Conservation (phyloP, 2,797 vertebrate species). For the Acanthurus tractus region DNA sequence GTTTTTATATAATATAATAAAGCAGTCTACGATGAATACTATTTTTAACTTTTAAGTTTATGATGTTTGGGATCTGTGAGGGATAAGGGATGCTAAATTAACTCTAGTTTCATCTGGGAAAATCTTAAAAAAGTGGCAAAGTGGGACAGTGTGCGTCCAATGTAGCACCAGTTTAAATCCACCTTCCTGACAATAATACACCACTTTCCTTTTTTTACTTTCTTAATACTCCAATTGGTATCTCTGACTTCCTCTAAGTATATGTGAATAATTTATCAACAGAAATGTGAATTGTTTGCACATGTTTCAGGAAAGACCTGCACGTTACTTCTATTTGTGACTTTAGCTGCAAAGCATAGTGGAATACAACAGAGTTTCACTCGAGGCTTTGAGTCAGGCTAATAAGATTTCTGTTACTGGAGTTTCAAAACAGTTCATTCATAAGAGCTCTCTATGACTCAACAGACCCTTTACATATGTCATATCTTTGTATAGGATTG, state of each 20-base stretch:
- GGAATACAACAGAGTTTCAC: neutral
- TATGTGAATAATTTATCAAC: neutral
- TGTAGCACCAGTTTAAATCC: neutral
- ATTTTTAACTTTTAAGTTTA: no score
- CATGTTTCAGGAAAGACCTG: neutral
- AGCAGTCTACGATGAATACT: neutral
- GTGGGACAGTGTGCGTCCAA: neutral
- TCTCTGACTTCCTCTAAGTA: neutral
- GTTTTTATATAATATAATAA: neutral
- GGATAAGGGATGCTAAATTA: neutral
- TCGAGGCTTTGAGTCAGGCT: neutral
- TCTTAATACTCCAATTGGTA: neutral
- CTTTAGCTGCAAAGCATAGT: neutral
- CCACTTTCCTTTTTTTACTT: neutral
- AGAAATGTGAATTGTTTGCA: neutral
- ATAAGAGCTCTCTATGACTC: neutral
- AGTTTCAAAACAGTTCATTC: neutral
- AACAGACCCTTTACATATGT: neutral
- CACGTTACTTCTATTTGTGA: neutral
- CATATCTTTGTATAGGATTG: neutral
- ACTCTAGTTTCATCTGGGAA: neutral
- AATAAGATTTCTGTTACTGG: neutral
- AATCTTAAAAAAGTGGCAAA: neutral
- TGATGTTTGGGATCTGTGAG: neutral
- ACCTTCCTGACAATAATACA: neutral